These are phyloP conservation scores for Nemoura dubitans DNA, from an alignment of 2,888 invertebrate species.

Conservation along the genomic window DNA sequence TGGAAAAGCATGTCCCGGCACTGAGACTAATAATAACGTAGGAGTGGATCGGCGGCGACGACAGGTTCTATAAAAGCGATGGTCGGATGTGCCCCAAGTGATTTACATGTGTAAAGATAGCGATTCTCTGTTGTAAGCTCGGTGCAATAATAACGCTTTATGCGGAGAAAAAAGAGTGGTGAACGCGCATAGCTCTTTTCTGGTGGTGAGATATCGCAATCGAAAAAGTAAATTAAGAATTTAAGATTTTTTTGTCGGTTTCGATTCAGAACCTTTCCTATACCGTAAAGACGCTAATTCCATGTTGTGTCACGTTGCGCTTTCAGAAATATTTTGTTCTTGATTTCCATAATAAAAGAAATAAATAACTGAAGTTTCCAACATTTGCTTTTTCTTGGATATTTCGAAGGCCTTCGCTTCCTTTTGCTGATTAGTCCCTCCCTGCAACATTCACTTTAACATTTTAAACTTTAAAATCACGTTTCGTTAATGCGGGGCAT, in stretches of 20 bases:
- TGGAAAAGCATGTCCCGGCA: neutral
- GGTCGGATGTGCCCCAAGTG: neutral
- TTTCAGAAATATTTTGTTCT: neutral
- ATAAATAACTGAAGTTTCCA: neutral
- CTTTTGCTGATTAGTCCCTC: too few species aligned
- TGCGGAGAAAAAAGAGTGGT: neutral
- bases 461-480: too few species aligned
- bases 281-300: neutral
- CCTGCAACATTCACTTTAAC: too few species aligned
- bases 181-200: neutral
- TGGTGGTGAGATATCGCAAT: neutral
- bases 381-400: conserved; percentile 43
- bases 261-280: neutral
- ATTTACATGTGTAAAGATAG: neutral
- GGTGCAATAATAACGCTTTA: neutral
- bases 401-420: too few species aligned
- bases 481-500: too few species aligned
- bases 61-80: neutral
- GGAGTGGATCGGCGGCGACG: neutral
- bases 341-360: neutral
- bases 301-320: neutral
- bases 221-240: neutral
- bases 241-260: neutral
- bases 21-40: neutral
- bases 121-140: neutral